These are phyloP conservation scores for Nixonia krombeini DNA, from an alignment of 1,140 invertebrate genomes.

Conservation along the genomic window DNA sequence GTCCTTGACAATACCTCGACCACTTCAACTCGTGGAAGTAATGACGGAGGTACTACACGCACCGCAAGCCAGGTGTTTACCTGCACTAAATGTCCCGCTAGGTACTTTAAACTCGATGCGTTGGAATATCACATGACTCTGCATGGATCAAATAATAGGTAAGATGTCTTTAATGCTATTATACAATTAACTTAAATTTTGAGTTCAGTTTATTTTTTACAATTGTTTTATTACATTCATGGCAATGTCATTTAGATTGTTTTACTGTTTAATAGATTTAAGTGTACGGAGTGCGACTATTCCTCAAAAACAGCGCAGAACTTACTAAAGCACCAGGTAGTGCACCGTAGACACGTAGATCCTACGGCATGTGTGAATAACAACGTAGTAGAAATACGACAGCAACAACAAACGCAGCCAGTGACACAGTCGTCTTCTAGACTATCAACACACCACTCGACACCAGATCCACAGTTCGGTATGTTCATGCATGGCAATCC, in stretches of 20 bases:
- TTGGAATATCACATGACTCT: conserved; percentile 82
- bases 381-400: neutral
- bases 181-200: no score
- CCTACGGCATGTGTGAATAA: conserved; percentile 11
- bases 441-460: conserved; percentile 67
- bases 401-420: neutral
- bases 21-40: no score
- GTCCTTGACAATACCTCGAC: conserved; percentile 52
- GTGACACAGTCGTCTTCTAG: conserved; percentile 39
- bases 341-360: conserved; percentile 71
- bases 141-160: conserved; percentile 76
- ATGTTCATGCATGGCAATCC: conserved; percentile 80
- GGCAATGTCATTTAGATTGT: no score
- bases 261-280: conserved; percentile 68
- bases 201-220: neutral
- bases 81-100: conserved; percentile 79
- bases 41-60: neutral
- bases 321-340: conserved; percentile 81
- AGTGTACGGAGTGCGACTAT: conserved; percentile 89
- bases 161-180: no score
- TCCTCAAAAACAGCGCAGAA: conserved; percentile 84
- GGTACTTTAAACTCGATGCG: conserved; percentile 79
- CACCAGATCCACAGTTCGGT: conserved; percentile 78
- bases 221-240: no score
- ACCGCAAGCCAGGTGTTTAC: conserved; percentile 63